Conservation (phyloP, 2,113 vertebrate genomes). For the Brachyistius frenatus region DNA sequence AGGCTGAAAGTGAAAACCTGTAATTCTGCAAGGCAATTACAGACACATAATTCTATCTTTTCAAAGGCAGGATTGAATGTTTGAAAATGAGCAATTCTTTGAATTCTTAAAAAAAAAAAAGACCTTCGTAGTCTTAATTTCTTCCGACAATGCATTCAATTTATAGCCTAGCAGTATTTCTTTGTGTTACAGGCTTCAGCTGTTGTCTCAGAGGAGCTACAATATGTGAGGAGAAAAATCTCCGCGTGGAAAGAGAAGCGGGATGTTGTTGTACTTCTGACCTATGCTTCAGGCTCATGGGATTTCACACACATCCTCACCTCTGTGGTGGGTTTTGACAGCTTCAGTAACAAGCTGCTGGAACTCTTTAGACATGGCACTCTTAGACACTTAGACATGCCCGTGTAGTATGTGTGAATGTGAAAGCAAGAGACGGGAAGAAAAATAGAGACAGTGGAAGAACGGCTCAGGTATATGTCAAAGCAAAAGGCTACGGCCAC, state of each 20-base stretch:
- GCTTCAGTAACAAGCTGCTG: constrained; percentile 74
- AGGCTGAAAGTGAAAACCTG: neutral
- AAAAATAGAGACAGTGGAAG: constrained; percentile 59
- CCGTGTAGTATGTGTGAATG: constrained; percentile 61
- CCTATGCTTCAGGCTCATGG: constrained; percentile 66
- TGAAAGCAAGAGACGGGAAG: constrained; percentile 49
- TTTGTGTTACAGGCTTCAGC: neutral
- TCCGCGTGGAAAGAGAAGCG: constrained; percentile 27
- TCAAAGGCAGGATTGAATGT: neutral
- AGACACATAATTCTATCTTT: neutral
- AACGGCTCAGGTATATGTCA: constrained; percentile 67
- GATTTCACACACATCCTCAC: constrained; percentile 79
- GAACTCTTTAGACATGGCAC: constrained; percentile 73
- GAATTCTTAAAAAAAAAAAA: neutral
- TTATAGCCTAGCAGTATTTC: neutral
- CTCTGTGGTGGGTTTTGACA: constrained; percentile 80
- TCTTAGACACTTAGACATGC: constrained; percentile 69
- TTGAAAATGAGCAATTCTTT: neutral
- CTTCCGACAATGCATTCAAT: neutral
- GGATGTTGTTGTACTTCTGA: constrained; percentile 61
- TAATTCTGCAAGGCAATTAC: neutral
- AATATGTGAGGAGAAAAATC: constrained; percentile 25
- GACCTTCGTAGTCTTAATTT: neutral
- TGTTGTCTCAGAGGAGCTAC: neutral
- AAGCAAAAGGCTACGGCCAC: constrained; percentile 56